Evolutionary conservation across 92 coral and sea anemone species (phyloP).

Genomic region (Palythoa grandis): DNA sequence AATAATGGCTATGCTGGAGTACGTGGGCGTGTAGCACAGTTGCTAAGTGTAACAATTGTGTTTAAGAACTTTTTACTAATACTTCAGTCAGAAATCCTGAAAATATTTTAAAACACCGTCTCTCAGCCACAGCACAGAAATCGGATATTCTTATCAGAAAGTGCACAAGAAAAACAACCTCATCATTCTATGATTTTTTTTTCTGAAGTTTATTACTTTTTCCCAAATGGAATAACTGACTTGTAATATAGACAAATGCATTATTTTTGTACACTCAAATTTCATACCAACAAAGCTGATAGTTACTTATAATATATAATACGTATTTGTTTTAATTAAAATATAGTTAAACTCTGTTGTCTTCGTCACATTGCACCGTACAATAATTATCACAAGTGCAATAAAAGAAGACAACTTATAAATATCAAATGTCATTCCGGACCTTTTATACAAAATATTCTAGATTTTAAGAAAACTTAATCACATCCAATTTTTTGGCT

Average conservation of each 20-base stretch:
- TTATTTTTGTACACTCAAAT: background rate
- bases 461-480: background rate
- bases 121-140: too few species aligned
- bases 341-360: background rate
- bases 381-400: background rate
- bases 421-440: background rate
- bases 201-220: background rate
- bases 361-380: constrained; percentile 13
- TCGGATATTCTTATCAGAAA: too few species aligned
- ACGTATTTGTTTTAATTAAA: background rate
- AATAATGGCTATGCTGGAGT: too few species aligned
- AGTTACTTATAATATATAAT: background rate
- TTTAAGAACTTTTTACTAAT: too few species aligned
- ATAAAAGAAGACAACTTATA: constrained; percentile 19
- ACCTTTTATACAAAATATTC: background rate
- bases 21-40: too few species aligned
- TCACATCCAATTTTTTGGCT: background rate
- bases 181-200: too few species aligned
- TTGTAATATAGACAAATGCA: background rate
- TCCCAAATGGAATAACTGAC: background rate
- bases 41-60: too few species aligned
- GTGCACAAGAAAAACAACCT: too few species aligned
- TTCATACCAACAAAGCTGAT: background rate
- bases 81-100: too few species aligned
- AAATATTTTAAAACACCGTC: too few species aligned